A percentile compares a stretch with the other conserved stretches of the same genome.
These are phyloP conservation scores for Coregonus sp. DNA, from an alignment of 2,797 vertebrate genomes.

Conservation along the genomic window DNA sequence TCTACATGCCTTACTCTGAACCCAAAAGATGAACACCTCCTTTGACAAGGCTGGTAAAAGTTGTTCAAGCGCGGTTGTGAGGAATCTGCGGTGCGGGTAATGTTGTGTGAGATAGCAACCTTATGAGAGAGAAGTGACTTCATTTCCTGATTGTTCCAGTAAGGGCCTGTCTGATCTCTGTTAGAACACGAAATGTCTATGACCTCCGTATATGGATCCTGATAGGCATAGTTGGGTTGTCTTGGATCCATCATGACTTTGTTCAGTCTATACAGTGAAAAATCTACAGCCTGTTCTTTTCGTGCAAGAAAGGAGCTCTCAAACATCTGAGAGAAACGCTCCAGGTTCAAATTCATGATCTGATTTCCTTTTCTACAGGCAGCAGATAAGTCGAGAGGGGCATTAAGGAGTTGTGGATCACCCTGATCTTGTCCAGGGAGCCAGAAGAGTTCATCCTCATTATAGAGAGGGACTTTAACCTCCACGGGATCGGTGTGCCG, in stretches of 20 bases:
- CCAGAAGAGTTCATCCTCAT: slow-evolving; percentile 88
- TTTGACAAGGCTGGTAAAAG: slow-evolving; percentile 76
- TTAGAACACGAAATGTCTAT: slow-evolving; percentile 83
- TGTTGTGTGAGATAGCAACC: slow-evolving; percentile 72
- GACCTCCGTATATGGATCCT: slow-evolving; percentile 67
- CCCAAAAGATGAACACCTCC: slow-evolving; percentile 64
- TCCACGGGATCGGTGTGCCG: too few species aligned
- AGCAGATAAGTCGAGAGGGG: slow-evolving; percentile 89
- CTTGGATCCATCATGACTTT: slow-evolving; percentile 84
- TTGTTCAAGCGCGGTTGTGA: slow-evolving; percentile 69
- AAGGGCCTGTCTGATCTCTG: slow-evolving; percentile 45
- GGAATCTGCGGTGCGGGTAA: slow-evolving; percentile 53
- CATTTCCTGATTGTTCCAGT: slow-evolving; percentile 68
- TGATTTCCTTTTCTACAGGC: slow-evolving; percentile 85
- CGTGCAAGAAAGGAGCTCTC: slow-evolving; percentile 84
- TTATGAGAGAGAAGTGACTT: slow-evolving; percentile 77
- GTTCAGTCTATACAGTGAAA: slow-evolving; percentile 84
- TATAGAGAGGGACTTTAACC: slow-evolving; percentile 84
- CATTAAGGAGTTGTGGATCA: slow-evolving; percentile 78
- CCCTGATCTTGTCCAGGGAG: slow-evolving; percentile 79
- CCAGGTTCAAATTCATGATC: slow-evolving; percentile 88
- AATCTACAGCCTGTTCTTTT: slow-evolving; percentile 81
- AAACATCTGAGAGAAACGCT: slow-evolving; percentile 88
- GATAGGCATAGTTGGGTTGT: slow-evolving; percentile 55
- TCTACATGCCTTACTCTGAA: slow-evolving; percentile 77